Conservation (phyloP, 2,888 invertebrate species). For the Byasa hedistus region DNA sequence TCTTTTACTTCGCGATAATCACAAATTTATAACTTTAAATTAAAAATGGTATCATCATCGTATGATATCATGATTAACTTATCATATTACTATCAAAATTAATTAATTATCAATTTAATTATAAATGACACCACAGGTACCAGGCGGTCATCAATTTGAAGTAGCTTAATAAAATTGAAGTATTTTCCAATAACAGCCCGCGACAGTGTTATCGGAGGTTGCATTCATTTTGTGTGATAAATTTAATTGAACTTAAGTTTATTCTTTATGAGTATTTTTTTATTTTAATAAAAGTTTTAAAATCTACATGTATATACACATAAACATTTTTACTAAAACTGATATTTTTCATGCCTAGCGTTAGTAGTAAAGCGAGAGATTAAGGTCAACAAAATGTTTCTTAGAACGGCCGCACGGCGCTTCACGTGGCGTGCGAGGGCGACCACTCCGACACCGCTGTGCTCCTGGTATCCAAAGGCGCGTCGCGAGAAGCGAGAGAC, state of each 20-base stretch:
- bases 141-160: slow-evolving; percentile 15
- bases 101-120: not conserved
- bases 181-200: slow-evolving; percentile 12
- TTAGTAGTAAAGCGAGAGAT: too few species aligned
- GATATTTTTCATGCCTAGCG: too few species aligned
- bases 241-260: not conserved
- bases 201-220: not conserved
- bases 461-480: slow-evolving; percentile 79
- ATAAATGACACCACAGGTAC: slow-evolving; percentile 3
- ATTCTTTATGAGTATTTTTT: not conserved
- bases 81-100: not conserved
- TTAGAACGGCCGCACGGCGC: slow-evolving; percentile 79
- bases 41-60: not conserved
- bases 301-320: not conserved
- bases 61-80: not conserved
- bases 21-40: too few species aligned
- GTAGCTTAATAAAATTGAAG: slow-evolving; percentile 10
- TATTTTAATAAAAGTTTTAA: not conserved
- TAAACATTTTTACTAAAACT: too few species aligned
- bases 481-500: slow-evolving; percentile 84
- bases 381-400: too few species aligned
- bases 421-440: slow-evolving; percentile 85
- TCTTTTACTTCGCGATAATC: too few species aligned
- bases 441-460: slow-evolving; percentile 83
- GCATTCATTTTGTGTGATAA: not conserved